These are phyloP conservation scores for Trichonephila clavipes DNA, from an alignment of 1,140 invertebrate species.

Conservation along the genomic window DNA sequence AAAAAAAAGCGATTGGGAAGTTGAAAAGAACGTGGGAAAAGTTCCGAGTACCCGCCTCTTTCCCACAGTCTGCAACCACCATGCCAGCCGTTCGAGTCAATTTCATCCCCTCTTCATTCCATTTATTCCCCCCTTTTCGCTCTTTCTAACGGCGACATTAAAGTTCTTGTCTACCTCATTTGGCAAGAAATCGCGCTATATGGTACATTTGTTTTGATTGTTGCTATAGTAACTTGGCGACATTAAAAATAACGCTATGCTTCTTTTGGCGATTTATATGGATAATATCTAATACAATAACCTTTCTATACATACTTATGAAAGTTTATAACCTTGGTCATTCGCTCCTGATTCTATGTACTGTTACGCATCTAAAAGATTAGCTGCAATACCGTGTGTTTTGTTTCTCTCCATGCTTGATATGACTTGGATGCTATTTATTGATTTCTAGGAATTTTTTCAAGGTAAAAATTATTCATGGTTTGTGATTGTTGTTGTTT, in stretches of 20 bases:
- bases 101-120: not conserved
- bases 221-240: conserved; percentile 3
- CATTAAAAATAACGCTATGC: no score
- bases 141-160: not conserved
- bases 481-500: no score
- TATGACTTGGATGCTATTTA: conserved; percentile 8
- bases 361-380: not conserved
- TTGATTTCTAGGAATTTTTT: not conserved
- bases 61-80: conserved; percentile 68
- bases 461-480: not conserved
- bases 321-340: conserved; percentile 47
- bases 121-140: not conserved
- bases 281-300: not conserved
- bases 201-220: not conserved
- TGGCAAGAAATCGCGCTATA: not conserved
- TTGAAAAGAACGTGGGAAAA: conserved; percentile 70
- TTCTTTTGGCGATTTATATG: conserved; percentile 7
- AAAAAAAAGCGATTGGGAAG: conserved; percentile 58
- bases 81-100: not conserved
- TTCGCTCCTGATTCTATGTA: not conserved
- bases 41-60: conserved; percentile 43
- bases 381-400: not conserved
- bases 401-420: not conserved
- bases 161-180: not conserved
- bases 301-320: conserved; percentile 46